phyloP scores from a whole-genome alignment of 1,140 invertebrate genomes.

The Eupristina koningsbergeri region DNA sequence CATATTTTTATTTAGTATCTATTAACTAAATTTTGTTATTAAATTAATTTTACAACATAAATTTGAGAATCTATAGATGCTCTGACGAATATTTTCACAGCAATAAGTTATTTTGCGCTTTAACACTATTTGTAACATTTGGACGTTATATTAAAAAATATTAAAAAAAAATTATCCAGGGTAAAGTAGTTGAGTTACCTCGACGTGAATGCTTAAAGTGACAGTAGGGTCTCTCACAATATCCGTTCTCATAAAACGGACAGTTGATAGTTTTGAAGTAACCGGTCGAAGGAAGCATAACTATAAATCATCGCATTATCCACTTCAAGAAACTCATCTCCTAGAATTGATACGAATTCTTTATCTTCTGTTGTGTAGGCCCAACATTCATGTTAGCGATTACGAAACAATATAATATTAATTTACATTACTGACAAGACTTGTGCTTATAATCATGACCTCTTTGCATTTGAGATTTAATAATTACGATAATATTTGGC shows the following conservation, averaged over 20 bases:
- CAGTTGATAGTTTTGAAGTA: slow-evolving; percentile 88
- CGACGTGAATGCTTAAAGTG: slow-evolving; percentile 88
- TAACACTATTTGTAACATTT: too few relatives aligned
- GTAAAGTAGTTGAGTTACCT: slow-evolving; percentile 68
- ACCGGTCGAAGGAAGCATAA: slow-evolving; percentile 89
- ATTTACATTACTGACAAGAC: background rate
- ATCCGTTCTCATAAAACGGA: slow-evolving; percentile 85
- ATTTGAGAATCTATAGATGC: background rate
- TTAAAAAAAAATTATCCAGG: background rate
- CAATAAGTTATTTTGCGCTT: too few relatives aligned
- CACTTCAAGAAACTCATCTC: slow-evolving; percentile 39
- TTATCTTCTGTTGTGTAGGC: background rate
- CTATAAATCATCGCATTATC: slow-evolving; percentile 54
- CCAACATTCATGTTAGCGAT: slow-evolving; percentile 3
- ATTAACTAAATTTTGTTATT: background rate
- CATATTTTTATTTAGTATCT: background rate
- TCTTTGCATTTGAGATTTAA: background rate
- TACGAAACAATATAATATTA: background rate
- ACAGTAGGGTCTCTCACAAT: slow-evolving; percentile 90
- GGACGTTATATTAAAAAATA: background rate
- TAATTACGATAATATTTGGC: background rate
- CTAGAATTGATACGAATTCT: slow-evolving; percentile 19
- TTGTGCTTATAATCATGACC: background rate
- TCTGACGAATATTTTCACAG: too few relatives aligned
- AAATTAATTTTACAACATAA: background rate